Percentiles rank a stretch among this genome's conserved stretches.
Conservation (phyloP, 2,113 vertebrate genomes). For the Rhinopithecus roxellana region DNA sequence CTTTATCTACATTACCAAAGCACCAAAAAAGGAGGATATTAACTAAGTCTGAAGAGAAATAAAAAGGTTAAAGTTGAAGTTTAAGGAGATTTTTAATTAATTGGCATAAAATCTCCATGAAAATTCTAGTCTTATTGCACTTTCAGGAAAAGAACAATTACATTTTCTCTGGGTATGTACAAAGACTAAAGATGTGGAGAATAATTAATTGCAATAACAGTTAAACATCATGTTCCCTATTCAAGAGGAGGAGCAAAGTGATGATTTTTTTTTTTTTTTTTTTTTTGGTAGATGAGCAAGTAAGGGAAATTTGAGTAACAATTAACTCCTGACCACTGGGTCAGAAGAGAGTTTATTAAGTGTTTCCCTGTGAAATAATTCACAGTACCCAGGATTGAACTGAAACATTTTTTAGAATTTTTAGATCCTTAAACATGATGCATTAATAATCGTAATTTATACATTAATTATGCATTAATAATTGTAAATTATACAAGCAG, state of each 20-base stretch:
- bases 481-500: neutral
- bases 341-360: conserved; percentile 73
- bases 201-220: conserved; percentile 76
- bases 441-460: neutral
- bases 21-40: neutral
- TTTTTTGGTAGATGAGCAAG: conserved; percentile 68
- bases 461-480: neutral
- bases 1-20: neutral
- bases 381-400: conserved; percentile 35
- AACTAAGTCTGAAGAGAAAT: conserved; percentile 17
- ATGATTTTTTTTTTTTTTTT: conserved; percentile 53
- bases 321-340: conserved; percentile 76
- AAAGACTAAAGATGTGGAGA: conserved; percentile 72
- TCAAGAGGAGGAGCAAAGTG: conserved; percentile 72
- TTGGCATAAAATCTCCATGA: conserved; percentile 32
- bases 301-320: conserved; percentile 68
- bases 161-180: conserved; percentile 56
- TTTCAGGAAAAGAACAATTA: conserved; percentile 61
- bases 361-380: conserved; percentile 67
- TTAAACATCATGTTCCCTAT: conserved; percentile 74
- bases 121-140: conserved; percentile 39
- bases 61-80: conserved; percentile 54
- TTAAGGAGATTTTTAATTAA: conserved; percentile 68
- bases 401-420: conserved; percentile 48
- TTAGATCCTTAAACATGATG: neutral